Conservation (phyloP, 2,797 vertebrate genomes). For the Champsocephalus esox region DNA sequence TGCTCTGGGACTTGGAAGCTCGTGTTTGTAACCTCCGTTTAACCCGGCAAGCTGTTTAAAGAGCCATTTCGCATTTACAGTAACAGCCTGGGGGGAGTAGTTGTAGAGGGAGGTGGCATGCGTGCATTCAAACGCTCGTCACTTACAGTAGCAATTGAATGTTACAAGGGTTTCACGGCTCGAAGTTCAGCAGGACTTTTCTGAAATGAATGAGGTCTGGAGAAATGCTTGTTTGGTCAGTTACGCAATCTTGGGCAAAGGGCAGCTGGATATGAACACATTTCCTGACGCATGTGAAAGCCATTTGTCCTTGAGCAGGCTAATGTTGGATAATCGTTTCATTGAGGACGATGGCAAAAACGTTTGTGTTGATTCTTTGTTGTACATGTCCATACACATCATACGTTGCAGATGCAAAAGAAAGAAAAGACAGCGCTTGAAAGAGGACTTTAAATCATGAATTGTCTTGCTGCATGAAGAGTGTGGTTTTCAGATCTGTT, state of each 20-base stretch:
- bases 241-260: not conserved
- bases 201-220: constrained; percentile 6
- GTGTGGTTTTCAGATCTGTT: constrained; percentile 1
- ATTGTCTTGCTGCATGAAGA: not conserved
- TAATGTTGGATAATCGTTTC: too few relatives aligned
- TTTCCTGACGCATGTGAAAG: not conserved
- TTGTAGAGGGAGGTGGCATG: constrained; percentile 6
- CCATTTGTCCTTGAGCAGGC: too few relatives aligned
- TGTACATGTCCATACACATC: not conserved
- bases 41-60: constrained; percentile 29
- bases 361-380: too few relatives aligned
- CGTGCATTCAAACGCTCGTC: constrained; percentile 17
- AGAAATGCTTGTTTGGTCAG: constrained; percentile 4
- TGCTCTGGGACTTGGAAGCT: not conserved
- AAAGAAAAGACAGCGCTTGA: not conserved
- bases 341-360: too few relatives aligned
- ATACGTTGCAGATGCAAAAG: not conserved
- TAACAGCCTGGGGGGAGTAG: constrained; percentile 19
- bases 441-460: not conserved
- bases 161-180: constrained; percentile 24
- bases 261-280: not conserved
- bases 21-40: constrained; percentile 31
- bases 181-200: constrained; percentile 3
- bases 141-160: constrained; percentile 9
- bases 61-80: constrained; percentile 23